Conservation (phyloP, 2,888 invertebrate species). For the Cancer borealis region DNA sequence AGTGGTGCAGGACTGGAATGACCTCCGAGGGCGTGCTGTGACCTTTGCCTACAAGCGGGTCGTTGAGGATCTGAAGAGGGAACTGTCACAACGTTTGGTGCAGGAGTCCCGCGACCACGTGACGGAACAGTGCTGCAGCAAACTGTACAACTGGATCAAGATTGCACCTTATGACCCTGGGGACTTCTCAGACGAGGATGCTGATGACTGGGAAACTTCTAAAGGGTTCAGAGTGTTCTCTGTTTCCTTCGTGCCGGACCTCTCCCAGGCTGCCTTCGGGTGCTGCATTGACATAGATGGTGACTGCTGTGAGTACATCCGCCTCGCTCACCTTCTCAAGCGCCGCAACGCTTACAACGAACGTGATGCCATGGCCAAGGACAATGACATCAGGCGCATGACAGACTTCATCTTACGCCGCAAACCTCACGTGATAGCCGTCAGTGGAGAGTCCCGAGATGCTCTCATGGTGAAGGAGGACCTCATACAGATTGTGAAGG, state of each 20-base stretch:
- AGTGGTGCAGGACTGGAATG: slow-evolving; percentile 97
- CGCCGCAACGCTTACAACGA: slow-evolving; percentile 87
- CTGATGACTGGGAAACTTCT: slow-evolving; percentile 93
- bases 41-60: slow-evolving; percentile 92
- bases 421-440: slow-evolving; percentile 95
- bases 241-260: slow-evolving; percentile 92
- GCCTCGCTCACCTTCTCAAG: slow-evolving; percentile 91
- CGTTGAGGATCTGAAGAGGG: slow-evolving; percentile 93
- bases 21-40: slow-evolving; percentile 91
- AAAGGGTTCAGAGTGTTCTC: slow-evolving; percentile 93
- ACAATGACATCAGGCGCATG: slow-evolving; percentile 86
- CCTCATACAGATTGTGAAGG: slow-evolving; percentile 87
- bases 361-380: slow-evolving; percentile 85
- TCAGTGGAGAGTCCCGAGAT: slow-evolving; percentile 94
- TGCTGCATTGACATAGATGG: slow-evolving; percentile 93
- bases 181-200: slow-evolving; percentile 89
- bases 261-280: slow-evolving; percentile 91
- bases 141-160: slow-evolving; percentile 94
- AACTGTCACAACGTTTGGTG: slow-evolving; percentile 88
- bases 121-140: slow-evolving; percentile 88
- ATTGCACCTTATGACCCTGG: slow-evolving; percentile 90
- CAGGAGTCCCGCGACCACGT: slow-evolving; percentile 93
- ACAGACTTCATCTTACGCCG: slow-evolving; percentile 92
- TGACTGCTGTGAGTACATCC: slow-evolving; percentile 93
- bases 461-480: slow-evolving; percentile 90